A percentile compares a stretch with the other conserved stretches of the same genome.
Conservation (phyloP, 2,113 vertebrate genomes). For the Actenoides hombroni region DNA sequence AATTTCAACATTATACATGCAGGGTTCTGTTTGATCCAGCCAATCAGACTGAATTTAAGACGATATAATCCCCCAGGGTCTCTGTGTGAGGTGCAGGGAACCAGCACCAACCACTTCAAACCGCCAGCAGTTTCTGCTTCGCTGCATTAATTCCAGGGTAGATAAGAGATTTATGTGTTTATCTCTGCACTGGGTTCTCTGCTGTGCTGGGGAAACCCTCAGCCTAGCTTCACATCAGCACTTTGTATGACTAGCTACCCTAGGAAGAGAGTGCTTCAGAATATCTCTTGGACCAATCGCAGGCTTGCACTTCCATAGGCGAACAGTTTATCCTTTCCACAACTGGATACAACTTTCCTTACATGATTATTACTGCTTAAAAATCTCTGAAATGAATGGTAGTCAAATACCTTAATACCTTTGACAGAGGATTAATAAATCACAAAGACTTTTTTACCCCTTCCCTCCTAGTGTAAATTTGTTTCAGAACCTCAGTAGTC, state of each 20-base stretch:
- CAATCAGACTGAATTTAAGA: neutral
- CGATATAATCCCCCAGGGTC: neutral
- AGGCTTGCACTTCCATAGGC: neutral
- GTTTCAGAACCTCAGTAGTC: neutral
- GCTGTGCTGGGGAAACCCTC: neutral
- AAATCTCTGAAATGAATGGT: neutral
- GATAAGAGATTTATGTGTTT: neutral
- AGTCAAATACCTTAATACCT: neutral
- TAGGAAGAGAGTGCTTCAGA: neutral
- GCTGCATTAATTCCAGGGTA: neutral
- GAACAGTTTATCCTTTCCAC: neutral
- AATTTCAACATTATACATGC: neutral
- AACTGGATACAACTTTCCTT: neutral
- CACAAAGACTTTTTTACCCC: neutral
- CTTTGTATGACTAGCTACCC: neutral
- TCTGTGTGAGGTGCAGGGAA: neutral
- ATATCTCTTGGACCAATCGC: too few species aligned
- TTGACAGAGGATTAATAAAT: neutral
- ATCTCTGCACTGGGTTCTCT: neutral
- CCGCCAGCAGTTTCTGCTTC: neutral
- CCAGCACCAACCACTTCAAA: neutral
- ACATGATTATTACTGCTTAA: neutral
- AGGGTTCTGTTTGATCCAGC: neutral
- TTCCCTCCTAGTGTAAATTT: neutral
- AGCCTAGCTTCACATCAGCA: neutral